Evolutionary conservation across 2,113 vertebrate species (phyloP), one percentile per base, ranked within the genome.

Genomic region (Eidolon helvum): DNA sequence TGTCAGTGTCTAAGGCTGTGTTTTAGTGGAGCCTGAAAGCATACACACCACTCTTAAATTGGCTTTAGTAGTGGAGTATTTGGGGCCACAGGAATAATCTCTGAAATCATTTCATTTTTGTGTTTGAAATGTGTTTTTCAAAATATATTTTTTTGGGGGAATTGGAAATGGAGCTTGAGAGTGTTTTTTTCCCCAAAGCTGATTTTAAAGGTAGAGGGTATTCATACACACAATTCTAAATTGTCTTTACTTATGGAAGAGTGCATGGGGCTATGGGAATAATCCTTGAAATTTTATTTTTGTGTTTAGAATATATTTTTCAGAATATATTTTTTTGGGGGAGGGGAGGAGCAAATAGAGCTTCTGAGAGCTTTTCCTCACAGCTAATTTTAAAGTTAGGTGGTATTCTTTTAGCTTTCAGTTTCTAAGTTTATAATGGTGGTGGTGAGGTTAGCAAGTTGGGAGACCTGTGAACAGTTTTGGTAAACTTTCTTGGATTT

Each of bases 241-340:
- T 68, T 68, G 10, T 24, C 19, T 5, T 10, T n/a, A 22, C 28
- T 12, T n/a, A 48, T 7, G 8, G 18, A 38, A 38, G 26, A 45
- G n/a, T 87, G 38, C 26, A 26, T 10, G 55, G n/a, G 35, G 2
- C 30, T 14, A 43, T 28, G 15, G 22, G 26, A 35, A 53, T 86
- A 33, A 50, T 35, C 26, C 10, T 24, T 24, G 35, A 66, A 72
- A 30, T 83, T 85, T 86, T 77, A 50, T 65, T 72, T 84, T 68
- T 86, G 24, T 91, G n/a, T 77, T 88, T 91, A 77, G n/a, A 38
- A 87, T 75, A 8, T 48, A 8, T 69, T 94, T 95, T 87, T 89
- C 26, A 45, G 53, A 43, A 77, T 82, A 9, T 7, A 7, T 65
- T 55, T 33, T 83, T 84, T 78, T 24, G 7, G 10, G 10, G 21